Conservation (phyloP, 2,797 vertebrate species). For the Clangula hyemalis region DNA sequence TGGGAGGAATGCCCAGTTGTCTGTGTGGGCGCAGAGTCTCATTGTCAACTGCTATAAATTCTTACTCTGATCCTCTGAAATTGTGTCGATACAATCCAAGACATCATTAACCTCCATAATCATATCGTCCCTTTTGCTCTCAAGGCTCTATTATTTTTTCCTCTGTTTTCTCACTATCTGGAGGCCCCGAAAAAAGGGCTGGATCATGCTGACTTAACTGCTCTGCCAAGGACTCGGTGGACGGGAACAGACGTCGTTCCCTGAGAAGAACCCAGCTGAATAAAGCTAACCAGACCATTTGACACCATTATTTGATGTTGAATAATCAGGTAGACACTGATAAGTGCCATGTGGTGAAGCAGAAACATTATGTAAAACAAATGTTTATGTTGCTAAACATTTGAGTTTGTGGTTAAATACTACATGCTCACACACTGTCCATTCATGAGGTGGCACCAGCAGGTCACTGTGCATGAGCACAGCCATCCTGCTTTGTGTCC, state of each 20-base stretch:
- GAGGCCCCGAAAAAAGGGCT: background rate
- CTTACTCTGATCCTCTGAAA: background rate
- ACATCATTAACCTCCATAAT: background rate
- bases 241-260: background rate
- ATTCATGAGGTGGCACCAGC: background rate
- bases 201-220: conserved; percentile 5
- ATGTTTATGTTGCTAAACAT: background rate
- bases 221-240: conserved; percentile 35
- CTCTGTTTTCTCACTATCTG: background rate
- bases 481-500: background rate
- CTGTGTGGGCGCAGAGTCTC: background rate
- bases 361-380: conserved; percentile 4
- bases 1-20: conserved; percentile 34
- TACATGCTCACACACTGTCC: background rate
- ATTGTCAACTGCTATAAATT: conserved; percentile 45
- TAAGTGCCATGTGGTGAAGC: background rate
- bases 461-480: background rate
- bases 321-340: conserved; percentile 38
- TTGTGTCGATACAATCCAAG: background rate
- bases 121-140: background rate
- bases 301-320: background rate
- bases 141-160: background rate
- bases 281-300: conserved; percentile 33
- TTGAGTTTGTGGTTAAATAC: background rate
- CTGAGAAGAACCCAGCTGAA: conserved; percentile 71